A percentile compares a stretch with the other conserved stretches of the same genome.
Conservation (phyloP, 2,797 vertebrate species). For the Parauchenoglanis ngamensis region DNA sequence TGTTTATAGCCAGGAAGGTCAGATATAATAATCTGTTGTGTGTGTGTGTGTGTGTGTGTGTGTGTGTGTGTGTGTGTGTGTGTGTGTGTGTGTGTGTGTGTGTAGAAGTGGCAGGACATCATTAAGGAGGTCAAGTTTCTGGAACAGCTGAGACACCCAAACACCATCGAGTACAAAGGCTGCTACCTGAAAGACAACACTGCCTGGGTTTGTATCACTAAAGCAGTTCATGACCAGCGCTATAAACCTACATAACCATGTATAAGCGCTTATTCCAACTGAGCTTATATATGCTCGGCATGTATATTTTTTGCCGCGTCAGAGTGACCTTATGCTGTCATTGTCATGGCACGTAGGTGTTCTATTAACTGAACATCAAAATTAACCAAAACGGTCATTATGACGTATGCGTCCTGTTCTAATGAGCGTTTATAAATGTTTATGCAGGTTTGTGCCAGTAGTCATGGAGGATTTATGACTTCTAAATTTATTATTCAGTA, state of each 20-base stretch:
- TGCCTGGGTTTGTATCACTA: conserved; percentile 74
- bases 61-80: conserved; percentile 30
- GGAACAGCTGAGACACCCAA: conserved; percentile 92
- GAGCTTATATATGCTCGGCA: too few species aligned
- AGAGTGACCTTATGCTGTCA: not conserved
- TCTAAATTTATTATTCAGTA: too few species aligned
- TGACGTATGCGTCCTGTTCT: not conserved
- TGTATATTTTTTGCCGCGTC: not conserved
- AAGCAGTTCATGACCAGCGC: not conserved
- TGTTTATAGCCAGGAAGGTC: not conserved
- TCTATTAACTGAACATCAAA: not conserved
- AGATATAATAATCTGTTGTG: not conserved
- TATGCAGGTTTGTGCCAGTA: not conserved
- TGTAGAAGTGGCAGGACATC: conserved; percentile 99
- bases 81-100: conserved; percentile 45
- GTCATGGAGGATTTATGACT: not conserved
- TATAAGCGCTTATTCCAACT: not conserved
- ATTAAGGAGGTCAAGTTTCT: conserved; percentile 99
- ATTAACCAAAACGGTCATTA: not conserved
- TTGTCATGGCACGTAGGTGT: not conserved
- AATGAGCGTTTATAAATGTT: not conserved
- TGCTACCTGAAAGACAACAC: conserved; percentile 99
- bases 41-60: not conserved
- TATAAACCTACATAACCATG: not conserved
- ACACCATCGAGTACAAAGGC: conserved; percentile 98